phyloP scores from a whole-genome alignment of 2,797 vertebrate species.

The Euthynnus affinis region DNA sequence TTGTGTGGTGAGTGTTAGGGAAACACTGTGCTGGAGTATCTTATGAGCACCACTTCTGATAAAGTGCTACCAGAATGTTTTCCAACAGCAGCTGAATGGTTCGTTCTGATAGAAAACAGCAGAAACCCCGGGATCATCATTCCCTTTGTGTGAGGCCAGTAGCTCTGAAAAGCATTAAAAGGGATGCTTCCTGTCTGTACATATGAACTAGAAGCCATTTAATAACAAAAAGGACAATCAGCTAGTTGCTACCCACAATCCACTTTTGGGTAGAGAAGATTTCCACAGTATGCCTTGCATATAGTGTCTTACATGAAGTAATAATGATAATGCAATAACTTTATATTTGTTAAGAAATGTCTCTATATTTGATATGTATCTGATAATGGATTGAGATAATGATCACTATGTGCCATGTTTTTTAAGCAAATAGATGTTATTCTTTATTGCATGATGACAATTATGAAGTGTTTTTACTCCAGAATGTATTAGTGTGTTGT shows the following conservation, averaged over 20 bases:
- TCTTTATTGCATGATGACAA: constrained; percentile 90
- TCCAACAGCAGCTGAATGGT: neutral
- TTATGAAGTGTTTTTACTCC: constrained; percentile 82
- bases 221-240: constrained; percentile 82
- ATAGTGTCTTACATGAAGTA: constrained; percentile 84
- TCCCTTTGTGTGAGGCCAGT: constrained; percentile 49
- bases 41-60: constrained; percentile 24
- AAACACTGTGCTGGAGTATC: neutral
- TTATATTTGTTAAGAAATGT: constrained; percentile 81
- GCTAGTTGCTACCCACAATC: constrained; percentile 56
- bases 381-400: constrained; percentile 58
- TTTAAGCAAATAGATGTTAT: constrained; percentile 81
- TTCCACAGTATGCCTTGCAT: constrained; percentile 75
- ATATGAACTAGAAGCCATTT: constrained; percentile 79
- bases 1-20: neutral
- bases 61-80: constrained; percentile 2
- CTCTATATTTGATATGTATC: constrained; percentile 76
- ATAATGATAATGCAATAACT: constrained; percentile 81
- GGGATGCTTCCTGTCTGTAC: constrained; percentile 72
- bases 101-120: neutral
- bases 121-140: neutral
- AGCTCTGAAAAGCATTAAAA: constrained; percentile 57
- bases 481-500: constrained; percentile 80
- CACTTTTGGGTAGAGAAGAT: constrained; percentile 51
- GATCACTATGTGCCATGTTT: constrained; percentile 85